phyloP scores from a whole-genome alignment of 2,797 vertebrate genomes.

The Scleropages formosus region DNA sequence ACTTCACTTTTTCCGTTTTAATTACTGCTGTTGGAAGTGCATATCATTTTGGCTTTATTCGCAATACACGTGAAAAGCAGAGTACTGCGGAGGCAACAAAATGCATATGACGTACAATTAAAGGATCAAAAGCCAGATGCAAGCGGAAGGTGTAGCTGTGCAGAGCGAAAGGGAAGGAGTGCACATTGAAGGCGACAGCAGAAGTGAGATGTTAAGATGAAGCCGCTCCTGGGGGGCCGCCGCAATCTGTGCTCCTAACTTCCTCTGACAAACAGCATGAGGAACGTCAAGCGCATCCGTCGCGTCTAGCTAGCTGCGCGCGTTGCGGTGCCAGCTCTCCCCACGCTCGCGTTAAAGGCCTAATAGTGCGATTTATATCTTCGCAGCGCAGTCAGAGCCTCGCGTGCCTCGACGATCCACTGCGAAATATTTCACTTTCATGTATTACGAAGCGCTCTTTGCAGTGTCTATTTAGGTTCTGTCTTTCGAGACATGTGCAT shows the following conservation, averaged over 20 bases:
- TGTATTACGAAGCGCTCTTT: too few relatives aligned
- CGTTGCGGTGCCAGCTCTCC: background rate
- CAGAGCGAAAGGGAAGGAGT: background rate
- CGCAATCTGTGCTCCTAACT: slow-evolving; percentile 3
- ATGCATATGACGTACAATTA: slow-evolving; percentile 4
- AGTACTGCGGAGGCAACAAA: slow-evolving; percentile 3
- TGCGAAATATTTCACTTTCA: background rate
- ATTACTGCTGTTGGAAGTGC: background rate
- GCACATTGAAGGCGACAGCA: slow-evolving; percentile 6
- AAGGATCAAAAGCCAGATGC: slow-evolving; percentile 2
- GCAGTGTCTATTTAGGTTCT: too few relatives aligned
- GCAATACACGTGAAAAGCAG: too few relatives aligned
- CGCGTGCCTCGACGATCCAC: background rate
- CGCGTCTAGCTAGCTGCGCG: background rate
- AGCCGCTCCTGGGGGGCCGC: slow-evolving; percentile 4
- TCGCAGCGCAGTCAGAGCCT: background rate
- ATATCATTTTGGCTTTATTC: background rate
- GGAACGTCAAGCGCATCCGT: background rate
- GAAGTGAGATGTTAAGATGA: background rate
- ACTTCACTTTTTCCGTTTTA: too few relatives aligned
- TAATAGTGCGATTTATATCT: background rate
- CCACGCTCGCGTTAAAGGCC: background rate
- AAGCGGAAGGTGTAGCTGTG: background rate
- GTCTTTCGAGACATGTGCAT: too few relatives aligned
- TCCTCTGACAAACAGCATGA: slow-evolving; percentile 15